These are phyloP conservation scores for Epirrita christyi DNA, from an alignment of 2,888 invertebrate genomes.

Conservation along the genomic window DNA sequence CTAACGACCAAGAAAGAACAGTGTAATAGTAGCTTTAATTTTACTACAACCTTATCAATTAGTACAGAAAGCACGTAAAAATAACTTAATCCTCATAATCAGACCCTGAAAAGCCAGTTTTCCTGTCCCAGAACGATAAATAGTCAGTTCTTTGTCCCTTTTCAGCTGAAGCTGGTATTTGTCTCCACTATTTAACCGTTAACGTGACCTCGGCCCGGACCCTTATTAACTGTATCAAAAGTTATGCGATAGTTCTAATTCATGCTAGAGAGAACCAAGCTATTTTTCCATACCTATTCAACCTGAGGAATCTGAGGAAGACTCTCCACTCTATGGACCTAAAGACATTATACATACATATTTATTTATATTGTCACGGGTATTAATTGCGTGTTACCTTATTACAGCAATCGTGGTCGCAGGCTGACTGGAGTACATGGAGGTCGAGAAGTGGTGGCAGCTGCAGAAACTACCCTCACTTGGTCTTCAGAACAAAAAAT, in stretches of 20 bases:
- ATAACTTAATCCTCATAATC: slow-evolving; percentile 23
- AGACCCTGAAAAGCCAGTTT: slow-evolving; percentile 7
- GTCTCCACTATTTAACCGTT: slow-evolving; percentile 36
- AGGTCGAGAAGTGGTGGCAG: too few relatives aligned
- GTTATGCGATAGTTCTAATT: slow-evolving; percentile 31
- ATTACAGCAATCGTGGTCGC: too few relatives aligned
- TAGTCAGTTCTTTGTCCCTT: slow-evolving; percentile 33
- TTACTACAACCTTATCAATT: slow-evolving; percentile 1
- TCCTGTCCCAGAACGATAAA: slow-evolving; percentile 22
- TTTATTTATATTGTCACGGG: too few relatives aligned
- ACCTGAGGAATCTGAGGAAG: too few relatives aligned
- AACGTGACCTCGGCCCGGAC: slow-evolving; percentile 31
- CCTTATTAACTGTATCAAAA: slow-evolving; percentile 40
- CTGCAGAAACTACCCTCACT: too few relatives aligned
- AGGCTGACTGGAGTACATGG: too few relatives aligned
- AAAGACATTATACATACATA: too few relatives aligned
- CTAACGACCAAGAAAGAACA: too few relatives aligned
- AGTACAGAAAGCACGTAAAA: slow-evolving; percentile 19
- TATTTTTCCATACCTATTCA: not conserved
- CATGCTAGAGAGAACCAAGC: slow-evolving; percentile 16
- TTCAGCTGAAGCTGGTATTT: slow-evolving; percentile 27
- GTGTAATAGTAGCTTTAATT: not conserved
- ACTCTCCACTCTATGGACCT: too few relatives aligned
- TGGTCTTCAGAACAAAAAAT: too few relatives aligned
- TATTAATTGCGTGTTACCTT: too few relatives aligned